These are phyloP conservation scores for Danio jaintianensis DNA, from an alignment of 2,797 vertebrate genomes.

Conservation along the genomic window DNA sequence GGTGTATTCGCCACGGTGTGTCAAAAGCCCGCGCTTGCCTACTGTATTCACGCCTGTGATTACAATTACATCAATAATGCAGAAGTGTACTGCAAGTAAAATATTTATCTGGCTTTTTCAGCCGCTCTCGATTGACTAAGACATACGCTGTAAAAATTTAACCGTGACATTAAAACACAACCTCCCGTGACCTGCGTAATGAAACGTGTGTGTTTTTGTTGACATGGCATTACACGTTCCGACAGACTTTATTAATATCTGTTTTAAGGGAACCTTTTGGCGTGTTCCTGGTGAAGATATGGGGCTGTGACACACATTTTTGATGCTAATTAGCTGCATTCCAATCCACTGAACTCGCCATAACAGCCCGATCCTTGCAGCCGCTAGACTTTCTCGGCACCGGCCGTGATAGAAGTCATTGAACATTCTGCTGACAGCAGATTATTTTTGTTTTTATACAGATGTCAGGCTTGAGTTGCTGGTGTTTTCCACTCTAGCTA, in stretches of 20 bases:
- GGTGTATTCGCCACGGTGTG: slow-evolving; percentile 61
- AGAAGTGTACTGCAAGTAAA: slow-evolving; percentile 73
- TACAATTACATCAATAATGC: slow-evolving; percentile 73
- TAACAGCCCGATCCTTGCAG: slow-evolving; percentile 84
- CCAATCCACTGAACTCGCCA: slow-evolving; percentile 92
- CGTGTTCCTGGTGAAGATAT: slow-evolving; percentile 79
- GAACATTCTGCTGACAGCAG: slow-evolving; percentile 90
- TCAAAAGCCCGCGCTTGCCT: slow-evolving; percentile 57
- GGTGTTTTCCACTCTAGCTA: slow-evolving; percentile 79
- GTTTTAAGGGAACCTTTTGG: slow-evolving; percentile 76
- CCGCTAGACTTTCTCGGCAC: slow-evolving; percentile 80
- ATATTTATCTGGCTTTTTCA: slow-evolving; percentile 77
- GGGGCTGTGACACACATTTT: slow-evolving; percentile 79
- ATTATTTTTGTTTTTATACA: slow-evolving; percentile 92
- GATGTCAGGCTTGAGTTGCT: slow-evolving; percentile 85
- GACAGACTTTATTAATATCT: slow-evolving; percentile 82
- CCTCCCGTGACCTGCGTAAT: slow-evolving; percentile 76
- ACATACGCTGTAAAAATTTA: slow-evolving; percentile 69
- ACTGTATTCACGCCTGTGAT: slow-evolving; percentile 50
- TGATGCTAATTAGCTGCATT: slow-evolving; percentile 97
- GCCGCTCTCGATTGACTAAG: slow-evolving; percentile 69
- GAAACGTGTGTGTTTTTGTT: slow-evolving; percentile 78
- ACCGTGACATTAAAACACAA: slow-evolving; percentile 74
- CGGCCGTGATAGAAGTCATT: slow-evolving; percentile 85
- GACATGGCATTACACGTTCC: slow-evolving; percentile 80